Evolutionary conservation across 2,888 invertebrate species (phyloP), one percentile per base, ranked within the genome.

Genomic region (Acleris literana): DNA sequence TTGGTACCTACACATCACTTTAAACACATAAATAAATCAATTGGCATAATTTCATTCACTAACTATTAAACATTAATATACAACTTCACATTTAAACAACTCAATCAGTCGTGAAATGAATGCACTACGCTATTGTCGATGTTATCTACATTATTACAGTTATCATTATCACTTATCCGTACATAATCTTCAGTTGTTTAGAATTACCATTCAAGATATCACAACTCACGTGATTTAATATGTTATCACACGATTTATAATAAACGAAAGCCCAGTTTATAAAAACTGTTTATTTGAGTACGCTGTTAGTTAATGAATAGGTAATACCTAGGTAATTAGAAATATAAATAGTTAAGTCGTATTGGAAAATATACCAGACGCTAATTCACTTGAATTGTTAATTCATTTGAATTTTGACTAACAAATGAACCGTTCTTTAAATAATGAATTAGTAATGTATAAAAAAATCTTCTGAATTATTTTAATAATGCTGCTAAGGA

Each of bases 121-220:
- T 58, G 59, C 60, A 52, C 70, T 69, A 71, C 59, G 43, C 74
- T 74, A 74, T 74, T 74, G 73, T 73, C 76, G 71, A 74, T 68
- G 70, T 70, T 71, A 57, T 54, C 55, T 59, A 65, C 71, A 70
- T 63, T 58, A 49, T 66, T 61, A 60, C 33, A 43, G 63, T 64
- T 65, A 61, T 46, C 46, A 46, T 17, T 39, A 39, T 39, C 39
- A 39, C 46, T 46, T 17, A 46, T n/a, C 17, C 46, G 17, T n/a
- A 51, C 51, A 39, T 17, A 51, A 43, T 63, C 33, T 44, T 57
- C 11, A 55, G 39, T 51, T 52, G 52, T 62, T 57, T 22, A 20
- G 22, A 33, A 57, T 39, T 57, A 57, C 33, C 33, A 61, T 39
- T 13, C 39, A n/a, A 52, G 33, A 69, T 76, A 77, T 77, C 78